Evolutionary conservation across 2,113 vertebrate genomes (phyloP).

Genomic region (Urocolius indicus): DNA sequence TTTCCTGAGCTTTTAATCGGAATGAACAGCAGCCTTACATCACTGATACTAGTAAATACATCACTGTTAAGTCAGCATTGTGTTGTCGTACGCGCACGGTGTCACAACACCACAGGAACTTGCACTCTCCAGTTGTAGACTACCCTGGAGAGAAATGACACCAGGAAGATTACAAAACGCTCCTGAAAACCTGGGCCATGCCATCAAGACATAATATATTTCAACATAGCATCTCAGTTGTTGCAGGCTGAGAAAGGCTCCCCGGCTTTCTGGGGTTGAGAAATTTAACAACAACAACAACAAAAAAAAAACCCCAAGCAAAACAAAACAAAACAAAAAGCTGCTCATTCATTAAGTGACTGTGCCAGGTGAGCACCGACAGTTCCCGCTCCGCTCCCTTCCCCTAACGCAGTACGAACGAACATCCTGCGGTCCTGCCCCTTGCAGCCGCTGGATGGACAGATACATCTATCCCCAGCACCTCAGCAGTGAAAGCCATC

Average conservation of each 20-base stretch:
- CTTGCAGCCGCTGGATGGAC: background rate
- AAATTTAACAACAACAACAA: background rate
- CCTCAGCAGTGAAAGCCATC: background rate
- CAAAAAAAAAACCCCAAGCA: background rate
- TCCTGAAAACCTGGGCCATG: conserved; percentile 37
- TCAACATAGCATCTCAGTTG: conserved; percentile 14
- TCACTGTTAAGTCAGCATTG: conserved; percentile 33
- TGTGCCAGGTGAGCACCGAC: background rate
- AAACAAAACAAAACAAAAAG: background rate
- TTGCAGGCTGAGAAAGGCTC: conserved; percentile 25
- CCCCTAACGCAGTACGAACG: accelerated
- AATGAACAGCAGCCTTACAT: background rate
- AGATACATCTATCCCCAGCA: background rate
- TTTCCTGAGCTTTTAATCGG: background rate
- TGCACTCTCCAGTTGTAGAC: conserved; percentile 46
- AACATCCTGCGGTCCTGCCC: background rate
- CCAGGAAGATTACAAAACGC: conserved; percentile 35
- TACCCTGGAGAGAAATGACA: conserved; percentile 55
- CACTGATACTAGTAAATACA: conserved; percentile 28
- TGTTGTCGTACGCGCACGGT: conserved; percentile 2
- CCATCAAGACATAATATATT: conserved; percentile 47
- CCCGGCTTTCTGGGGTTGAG: conserved; percentile 8
- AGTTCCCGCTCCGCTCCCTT: background rate
- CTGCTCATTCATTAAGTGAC: background rate
- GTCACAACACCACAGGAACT: conserved; percentile 51